Evolutionary conservation across 64 coral and sea anemone species (phyloP), one percentile per base, ranked within the genome.

Genomic region (Actinia tenebrosa): DNA sequence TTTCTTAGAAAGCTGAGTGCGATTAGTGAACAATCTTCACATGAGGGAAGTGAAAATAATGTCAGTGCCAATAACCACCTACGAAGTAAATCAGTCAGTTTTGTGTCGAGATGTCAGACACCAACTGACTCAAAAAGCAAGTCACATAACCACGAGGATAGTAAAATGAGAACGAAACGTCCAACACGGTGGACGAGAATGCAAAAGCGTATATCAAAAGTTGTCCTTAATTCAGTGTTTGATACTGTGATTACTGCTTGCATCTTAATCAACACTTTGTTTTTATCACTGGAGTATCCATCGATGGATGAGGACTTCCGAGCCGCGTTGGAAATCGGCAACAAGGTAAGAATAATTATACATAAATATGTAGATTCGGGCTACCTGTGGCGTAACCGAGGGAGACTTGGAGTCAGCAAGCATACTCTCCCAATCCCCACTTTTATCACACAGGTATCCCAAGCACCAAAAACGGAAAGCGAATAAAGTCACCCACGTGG

Each of bases 231-330:
- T 71, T 79, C 89, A 9, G 61, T 93, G 5, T 93, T 98, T 91
- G 95, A 98, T 60, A 71, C 87, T 46, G 93, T 91, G 16, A 91
- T 98, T 44, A 98, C 92, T 2, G 66, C 83, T 30, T 91, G 89
- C 47, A 98, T 98, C 60, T 71, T 98, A 60, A 37, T 98, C 8
- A 98, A 98, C 84, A 98, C 95, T 44, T 56, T 94, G 16, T 91
- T 92, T 71, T 86, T 94, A 44, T 86, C 93, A 1, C 61, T 98
- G 78, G 96, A 98, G 78, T 91, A 98, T 91, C 93, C 95, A 45
- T 87, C 83, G 19, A 98, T 98, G 96, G 84, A 98, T 86, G 63
- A 58, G 2, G 56, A 85, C 3, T 86, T 95, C 22, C 85, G 79
- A 56, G 53, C 84, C 25, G 86, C 83, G 9, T 78, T 98, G 53